Evolutionary conservation across 2,888 invertebrate genomes (phyloP), one percentile per base, ranked within the genome.

Genomic region (Melangyna quadrimaculata): DNA sequence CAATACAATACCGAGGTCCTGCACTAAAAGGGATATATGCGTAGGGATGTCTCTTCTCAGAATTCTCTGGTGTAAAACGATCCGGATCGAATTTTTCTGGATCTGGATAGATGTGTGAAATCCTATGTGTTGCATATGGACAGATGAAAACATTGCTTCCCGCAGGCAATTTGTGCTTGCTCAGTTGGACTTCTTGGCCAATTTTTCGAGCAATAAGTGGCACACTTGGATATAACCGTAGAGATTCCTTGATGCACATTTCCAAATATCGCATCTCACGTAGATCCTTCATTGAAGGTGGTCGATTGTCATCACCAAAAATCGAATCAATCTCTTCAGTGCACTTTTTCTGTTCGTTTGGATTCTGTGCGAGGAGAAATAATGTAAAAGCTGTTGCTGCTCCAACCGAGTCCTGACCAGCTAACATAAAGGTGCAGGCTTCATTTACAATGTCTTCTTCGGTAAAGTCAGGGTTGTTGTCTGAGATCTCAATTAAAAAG

Each of bases 231-330:
- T 92, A 92, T 1, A 92, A 87, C 27, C 95, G 92, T 73, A 95
- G 88, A 0, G 95, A 93, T 90, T 95, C 95, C 89, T 95, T 95
- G 57, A 96, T 94, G 88, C 95, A 95, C 90, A 94, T 94, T 87
- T 95, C 95, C 87, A 95, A 90, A 88, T 95, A 95, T 45, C 93
- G 93, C 94, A 95, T 94, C 75, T 94, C 93, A 10, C 94, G 91
- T 51, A 96, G 89, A 87, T 94, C 94, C n/a, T 92, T 93, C 90
- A 94, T 93, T 3, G 92, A 93, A 0, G 93, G 93, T 1, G 93
- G 88, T 6, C 94, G 92, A 37, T 89, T 89, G 87, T 90, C 91
- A 81, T 89, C 89, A 2, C 90, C 91, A 78, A 93, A 93, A 72
- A 94, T 93, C 3, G 88, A 88, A 40, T 92, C 90, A 57, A 93